Percentiles rank a stretch among this genome's conserved stretches.
Evolutionary conservation across 2,888 invertebrate species (phyloP).

Genomic region (Schrankia costaestrigalis): DNA sequence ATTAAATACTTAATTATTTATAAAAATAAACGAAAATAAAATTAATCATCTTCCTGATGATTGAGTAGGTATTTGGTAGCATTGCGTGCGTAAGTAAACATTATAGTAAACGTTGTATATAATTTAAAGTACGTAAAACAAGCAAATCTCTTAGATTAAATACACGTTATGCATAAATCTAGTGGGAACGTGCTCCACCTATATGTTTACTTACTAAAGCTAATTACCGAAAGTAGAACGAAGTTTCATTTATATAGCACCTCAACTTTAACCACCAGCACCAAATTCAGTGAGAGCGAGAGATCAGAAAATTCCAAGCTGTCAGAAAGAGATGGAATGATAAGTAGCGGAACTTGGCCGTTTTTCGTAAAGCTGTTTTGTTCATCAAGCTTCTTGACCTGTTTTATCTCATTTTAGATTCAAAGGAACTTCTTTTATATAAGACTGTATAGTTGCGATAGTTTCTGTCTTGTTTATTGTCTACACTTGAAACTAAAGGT

Average conservation of each 20-base stretch:
- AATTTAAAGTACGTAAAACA: slow-evolving; percentile 9
- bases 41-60: too few relatives aligned
- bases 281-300: too few relatives aligned
- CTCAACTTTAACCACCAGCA: too few relatives aligned
- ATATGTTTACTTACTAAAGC: slow-evolving; percentile 27
- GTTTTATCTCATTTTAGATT: slow-evolving; percentile 63
- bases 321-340: not conserved
- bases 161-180: slow-evolving; percentile 10
- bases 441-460: slow-evolving; percentile 48
- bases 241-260: slow-evolving; percentile 55
- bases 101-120: slow-evolving; percentile 1
- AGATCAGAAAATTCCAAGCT: not conserved
- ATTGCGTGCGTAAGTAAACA: too few relatives aligned
- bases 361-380: slow-evolving; percentile 46
- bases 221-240: slow-evolving; percentile 49
- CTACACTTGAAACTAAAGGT: too few relatives aligned
- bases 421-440: slow-evolving; percentile 45
- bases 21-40: too few relatives aligned
- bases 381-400: slow-evolving; percentile 65
- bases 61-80: too few relatives aligned
- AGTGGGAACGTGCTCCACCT: slow-evolving; percentile 9
- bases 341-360: not conserved
- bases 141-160: slow-evolving; percentile 11
- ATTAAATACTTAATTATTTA: too few relatives aligned
- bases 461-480: slow-evolving; percentile 36